A percentile compares a stretch with the other conserved stretches of the same genome.
These are phyloP conservation scores for Marcusenius ussheri DNA, from an alignment of 2,113 vertebrate species.

Conservation along the genomic window DNA sequence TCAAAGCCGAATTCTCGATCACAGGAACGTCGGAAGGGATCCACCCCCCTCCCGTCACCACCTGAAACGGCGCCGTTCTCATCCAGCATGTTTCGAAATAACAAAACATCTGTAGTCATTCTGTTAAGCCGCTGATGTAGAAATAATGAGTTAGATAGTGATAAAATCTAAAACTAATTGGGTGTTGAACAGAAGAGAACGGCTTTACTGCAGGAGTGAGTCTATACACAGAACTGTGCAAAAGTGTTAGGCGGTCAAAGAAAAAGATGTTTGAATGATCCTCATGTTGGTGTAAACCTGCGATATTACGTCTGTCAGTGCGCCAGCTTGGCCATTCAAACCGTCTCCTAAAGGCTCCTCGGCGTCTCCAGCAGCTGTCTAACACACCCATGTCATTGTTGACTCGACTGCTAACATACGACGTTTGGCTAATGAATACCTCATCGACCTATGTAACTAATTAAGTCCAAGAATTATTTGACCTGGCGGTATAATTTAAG, in stretches of 20 bases:
- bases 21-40: neutral
- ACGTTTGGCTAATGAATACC: neutral
- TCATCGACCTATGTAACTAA: neutral
- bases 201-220: neutral
- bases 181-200: neutral
- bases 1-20: neutral
- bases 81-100: neutral
- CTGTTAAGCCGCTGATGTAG: neutral
- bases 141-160: neutral
- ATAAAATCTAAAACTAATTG: neutral
- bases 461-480: too few species aligned
- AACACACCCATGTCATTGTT: neutral
- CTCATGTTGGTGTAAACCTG: neutral
- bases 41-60: neutral
- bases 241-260: neutral
- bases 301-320: neutral
- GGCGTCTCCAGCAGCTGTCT: neutral
- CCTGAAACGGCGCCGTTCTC: neutral
- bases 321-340: neutral
- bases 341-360: neutral
- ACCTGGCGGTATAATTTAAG: too few species aligned
- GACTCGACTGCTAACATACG: neutral
- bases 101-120: slow-evolving; percentile 3
- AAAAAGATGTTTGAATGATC: neutral
- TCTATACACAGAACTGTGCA: neutral